These are phyloP conservation scores for Bettongia penicillata DNA, from an alignment of 2,113 vertebrate genomes.

Conservation along the genomic window DNA sequence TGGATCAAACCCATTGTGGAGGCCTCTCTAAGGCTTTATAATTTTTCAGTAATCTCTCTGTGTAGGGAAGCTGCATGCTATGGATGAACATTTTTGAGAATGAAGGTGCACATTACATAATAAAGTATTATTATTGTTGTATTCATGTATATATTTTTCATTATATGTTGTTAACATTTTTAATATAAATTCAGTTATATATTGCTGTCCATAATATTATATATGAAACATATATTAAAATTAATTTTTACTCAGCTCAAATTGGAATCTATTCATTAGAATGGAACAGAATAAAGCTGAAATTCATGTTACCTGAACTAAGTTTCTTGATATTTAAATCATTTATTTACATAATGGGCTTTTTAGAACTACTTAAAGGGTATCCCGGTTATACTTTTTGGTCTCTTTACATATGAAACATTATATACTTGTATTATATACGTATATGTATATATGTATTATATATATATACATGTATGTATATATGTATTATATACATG, in stretches of 20 bases:
- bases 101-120: background rate
- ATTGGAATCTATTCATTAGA: constrained; percentile 36
- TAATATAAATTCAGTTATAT: background rate
- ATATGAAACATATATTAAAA: constrained; percentile 43
- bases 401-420: constrained; percentile 7
- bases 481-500: too few relatives aligned
- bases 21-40: background rate
- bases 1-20: background rate
- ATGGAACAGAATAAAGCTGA: constrained; percentile 5
- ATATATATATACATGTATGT: background rate
- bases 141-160: background rate
- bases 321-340: constrained; percentile 65
- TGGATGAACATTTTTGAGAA: background rate
- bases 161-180: background rate
- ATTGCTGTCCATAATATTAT: background rate
- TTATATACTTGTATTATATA: background rate
- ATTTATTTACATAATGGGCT: constrained; percentile 62
- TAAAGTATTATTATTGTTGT: background rate
- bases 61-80: background rate
- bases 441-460: background rate
- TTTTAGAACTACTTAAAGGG: constrained; percentile 59
- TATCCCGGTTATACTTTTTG: constrained; percentile 38
- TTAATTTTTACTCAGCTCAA: constrained; percentile 37
- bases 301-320: constrained; percentile 14
- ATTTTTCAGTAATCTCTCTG: background rate